Base-by-base conservation (phyloP, 1,140 invertebrate species). In the Spodoptera frugiperda region DNA sequence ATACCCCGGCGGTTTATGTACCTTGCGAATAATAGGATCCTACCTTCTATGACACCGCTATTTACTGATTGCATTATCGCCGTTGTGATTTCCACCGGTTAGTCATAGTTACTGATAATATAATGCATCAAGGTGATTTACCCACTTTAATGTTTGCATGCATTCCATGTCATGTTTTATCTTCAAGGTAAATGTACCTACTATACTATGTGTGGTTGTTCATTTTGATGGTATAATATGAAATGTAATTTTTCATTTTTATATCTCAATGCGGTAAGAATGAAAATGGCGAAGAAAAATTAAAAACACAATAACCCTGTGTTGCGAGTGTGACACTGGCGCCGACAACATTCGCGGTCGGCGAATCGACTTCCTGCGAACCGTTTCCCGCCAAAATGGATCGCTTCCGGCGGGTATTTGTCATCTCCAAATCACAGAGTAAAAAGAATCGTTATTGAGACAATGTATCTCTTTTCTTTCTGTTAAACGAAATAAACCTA, bases 331-430 rank as follows among this genome's bases (percentile, higher is more conserved):
- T 68, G 76, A 82, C 83, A 71, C 65, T 88, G 91, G 91, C 91
- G 91, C 90, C 91, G 82, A 83, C 84, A 84, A 86, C 87, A 90
- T 94, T 94, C 91, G 91, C 89, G 92, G 90, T 92, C 87, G 87
- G 85, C 89, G 90, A 89, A 92, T 89, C 89, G 85, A 94, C 90
- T 94, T 94, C 93, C 93, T 86, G 91, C 77, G 87, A 61, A 79
- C 84, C 88, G 89, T 90, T 94, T 94, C 92, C 92, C 89, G 86
- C 84, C 84, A 78, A 93, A 94, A 94, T 94, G 94, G 94, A 94
- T 94, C 89, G 86, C 84, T 94, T 94, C 94, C 94, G 89, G 81
- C 80, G 77, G 78, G 76, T 90, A 94, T 94, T 94, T 93, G 91
- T 94, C 94, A 94, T 94, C 88, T 89, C 79, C 83, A 79, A 89